Base-by-base conservation (phyloP, 2,797 vertebrate species). In the Catamblyrhynchus diadema region DNA sequence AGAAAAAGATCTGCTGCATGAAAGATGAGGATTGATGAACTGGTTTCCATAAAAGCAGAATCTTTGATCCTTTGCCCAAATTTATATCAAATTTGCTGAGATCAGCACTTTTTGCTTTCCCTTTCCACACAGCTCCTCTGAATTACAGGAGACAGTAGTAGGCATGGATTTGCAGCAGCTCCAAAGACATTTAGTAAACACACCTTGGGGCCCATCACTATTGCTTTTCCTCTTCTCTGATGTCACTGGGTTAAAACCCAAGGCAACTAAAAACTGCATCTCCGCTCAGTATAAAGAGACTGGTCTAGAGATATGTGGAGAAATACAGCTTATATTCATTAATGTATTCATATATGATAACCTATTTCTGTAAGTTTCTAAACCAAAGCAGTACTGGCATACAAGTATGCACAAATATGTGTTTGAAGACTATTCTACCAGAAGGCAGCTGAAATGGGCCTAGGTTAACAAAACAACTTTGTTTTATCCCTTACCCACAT, bases 1-100 rank as follows among this genome's bases (percentile, higher is more conserved):
- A 71, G 47, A 3, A 9, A 19, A 53, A 32, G 47, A 37, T 82
- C 62, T 86, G 74, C 37, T 74, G 44, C n/a, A 59, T 62, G 65
- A 83, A 94, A 93, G 81, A 83, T 78, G 92, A 86, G 23, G 44
- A 72, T 11, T 89, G 62, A 90, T 87, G 54, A 83, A 51, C 22
- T 70, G 54, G 25, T n/a, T 91, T 89, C 47, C 59, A 77, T 86
- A 86, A 86, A 95, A 77, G 10, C 50, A 78, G 64, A 71, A 33
- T 57, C 81, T 92, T 86, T 94, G 65, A 91, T 92, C 19, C 19
- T 56, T 79, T 70, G 72, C 50, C 86, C 47, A 88, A 71, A 70
- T 69, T 72, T 90, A 11, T 70, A 35, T 12, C 14, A 54, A 35
- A 69, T 82, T 74, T 81, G 80, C 59, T 64, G 66, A 86, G 61